Base-by-base conservation (phyloP, 2,888 invertebrate genomes). In the Didymodactylos carnosus region DNA sequence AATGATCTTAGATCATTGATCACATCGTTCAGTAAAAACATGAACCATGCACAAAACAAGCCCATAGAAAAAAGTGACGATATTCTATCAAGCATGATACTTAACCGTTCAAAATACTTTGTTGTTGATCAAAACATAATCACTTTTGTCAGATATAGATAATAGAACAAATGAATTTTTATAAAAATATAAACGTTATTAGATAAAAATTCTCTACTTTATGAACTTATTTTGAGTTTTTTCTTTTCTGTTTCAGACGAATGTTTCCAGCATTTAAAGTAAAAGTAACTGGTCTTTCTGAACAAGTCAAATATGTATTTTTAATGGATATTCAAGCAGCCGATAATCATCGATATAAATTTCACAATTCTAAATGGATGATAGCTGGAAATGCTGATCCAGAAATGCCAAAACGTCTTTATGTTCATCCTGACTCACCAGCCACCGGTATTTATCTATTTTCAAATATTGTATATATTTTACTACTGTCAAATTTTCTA, bases 191-290 rank as follows among this genome's bases (percentile, higher is more conserved):
- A n/a, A n/a, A n/a, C 16, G 46, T n/a, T 16, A 16, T 16, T n/a
- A n/a, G 16, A 27, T 19, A 41, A 23, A 1, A 25, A 16, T 39
- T 43, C 19, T 19, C 19, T 25, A 14, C 27, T 27, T 14, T 2
- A 39, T 27, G 14, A 4, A 51, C 16, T 8, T 39, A 13, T 39
- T 25, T 25, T 19, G 4, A 5, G 19, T 72, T n/a, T 43, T 39
- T 29, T 73, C 51, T 11, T 70, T 75, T 73, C 71, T 77, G 78
- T 83, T 89, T 77, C 89, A 97, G 95, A 88, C 93, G 97, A 88
- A 97, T 98, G 92, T 98, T 98, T 87, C 97, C 97, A 82, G 94
- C 97, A 87, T 95, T 92, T 91, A 95, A 95, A 88, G 94, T 95
- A 86, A 91, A 94, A 83, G 91, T 97, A 81, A 92, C 92, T 83